Evolutionary conservation across 2,113 vertebrate genomes (phyloP), one percentile per base, ranked within the genome.

Genomic region (Aythya baeri): DNA sequence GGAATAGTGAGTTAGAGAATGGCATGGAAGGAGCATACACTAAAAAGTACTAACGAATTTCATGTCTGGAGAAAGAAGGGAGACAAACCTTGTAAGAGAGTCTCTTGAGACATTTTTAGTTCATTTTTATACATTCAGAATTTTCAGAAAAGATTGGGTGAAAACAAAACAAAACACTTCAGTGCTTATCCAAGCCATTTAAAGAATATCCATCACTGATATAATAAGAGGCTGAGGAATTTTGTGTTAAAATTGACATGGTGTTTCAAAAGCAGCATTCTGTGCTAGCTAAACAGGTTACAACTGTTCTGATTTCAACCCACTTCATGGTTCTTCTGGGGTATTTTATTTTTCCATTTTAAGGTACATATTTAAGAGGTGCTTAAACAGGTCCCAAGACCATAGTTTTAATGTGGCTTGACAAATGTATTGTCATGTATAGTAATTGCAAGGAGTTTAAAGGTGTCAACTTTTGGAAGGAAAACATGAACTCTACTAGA

Each of bases 331-430:
- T 20, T 83, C 34, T 81, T 68, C 72, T 74, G 29, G 21, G 21
- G 29, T 21, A 68, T 54, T 83, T 92, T 68, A 32, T 6, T 67
- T 61, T 82, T 71, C 46, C 23, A 36, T 72, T 86, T 75, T 93
- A 89, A 92, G 36, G 11, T 49, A 66, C 26, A 38, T 74, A 82
- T 91, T 94, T 76, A 95, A 43, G 9, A 93, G 68, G 41, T 58
- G 90, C 46, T 88, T 58, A 93, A 90, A 29, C 70, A 95, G 62
- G 87, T 57, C 57, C 20, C 8, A 95, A 62, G 76, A 85, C n/a
- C 91, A 44, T 70, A 88, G 13, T 43, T 86, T 96, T 88, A 96
- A 93, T 71, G 38, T 78, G 86, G 81, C 68, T 81, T 94, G 86
- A 92, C n/a, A 92, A 93, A 94, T 83, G 7, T 71, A 89, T 91